Evolutionary conservation across 2,797 vertebrate genomes (phyloP).

Genomic region (Poeciliopsis infans): DNA sequence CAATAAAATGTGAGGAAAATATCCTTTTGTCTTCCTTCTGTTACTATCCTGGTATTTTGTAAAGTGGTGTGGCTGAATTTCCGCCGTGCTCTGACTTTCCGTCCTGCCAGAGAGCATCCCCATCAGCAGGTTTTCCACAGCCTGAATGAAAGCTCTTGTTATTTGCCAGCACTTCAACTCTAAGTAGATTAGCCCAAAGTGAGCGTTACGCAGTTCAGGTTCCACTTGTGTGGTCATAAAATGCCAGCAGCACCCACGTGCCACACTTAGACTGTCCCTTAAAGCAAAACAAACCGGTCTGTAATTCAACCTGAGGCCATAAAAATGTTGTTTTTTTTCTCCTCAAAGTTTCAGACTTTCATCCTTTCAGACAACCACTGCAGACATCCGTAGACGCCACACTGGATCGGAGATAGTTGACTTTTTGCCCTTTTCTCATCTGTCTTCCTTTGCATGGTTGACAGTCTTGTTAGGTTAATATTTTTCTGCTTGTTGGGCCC

Average conservation of each 20-base stretch:
- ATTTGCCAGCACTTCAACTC: slow-evolving; percentile 26
- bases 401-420: slow-evolving; percentile 34
- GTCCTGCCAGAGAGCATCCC: slow-evolving; percentile 62
- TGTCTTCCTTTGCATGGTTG: slow-evolving; percentile 33
- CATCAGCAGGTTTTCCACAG: slow-evolving; percentile 53
- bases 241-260: background rate
- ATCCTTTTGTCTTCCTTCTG: slow-evolving; percentile 28
- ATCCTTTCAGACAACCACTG: background rate
- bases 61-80: slow-evolving; percentile 36
- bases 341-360: slow-evolving; percentile 2
- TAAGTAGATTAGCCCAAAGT: slow-evolving; percentile 38
- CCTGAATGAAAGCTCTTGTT: slow-evolving; percentile 18
- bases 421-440: slow-evolving; percentile 37
- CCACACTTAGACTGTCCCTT: too few relatives aligned
- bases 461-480: slow-evolving; percentile 48
- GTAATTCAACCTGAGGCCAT: background rate
- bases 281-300: background rate
- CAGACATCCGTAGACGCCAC: slow-evolving; percentile 28
- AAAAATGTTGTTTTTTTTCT: background rate
- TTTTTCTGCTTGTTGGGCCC: slow-evolving; percentile 10
- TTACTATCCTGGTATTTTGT: slow-evolving; percentile 23
- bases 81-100: slow-evolving; percentile 32
- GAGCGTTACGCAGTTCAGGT: slow-evolving; percentile 10
- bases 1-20: slow-evolving; percentile 30
- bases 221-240: slow-evolving; percentile 9